Conservation (phyloP, 2,113 vertebrate species). For the Oenanthe melanoleuca region DNA sequence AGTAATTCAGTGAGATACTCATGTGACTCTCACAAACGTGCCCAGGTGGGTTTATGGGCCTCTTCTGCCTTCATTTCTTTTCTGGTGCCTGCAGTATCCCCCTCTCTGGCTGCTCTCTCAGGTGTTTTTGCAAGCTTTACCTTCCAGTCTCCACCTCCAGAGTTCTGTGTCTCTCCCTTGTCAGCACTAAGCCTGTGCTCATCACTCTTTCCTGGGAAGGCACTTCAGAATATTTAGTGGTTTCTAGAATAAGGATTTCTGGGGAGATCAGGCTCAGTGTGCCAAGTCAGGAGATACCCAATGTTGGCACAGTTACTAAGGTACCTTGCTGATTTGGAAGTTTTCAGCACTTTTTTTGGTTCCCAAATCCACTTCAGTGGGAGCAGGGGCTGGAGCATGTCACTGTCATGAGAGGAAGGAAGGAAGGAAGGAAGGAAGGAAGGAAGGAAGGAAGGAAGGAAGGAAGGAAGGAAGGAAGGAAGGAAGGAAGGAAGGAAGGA, state of each 20-base stretch:
- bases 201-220: conserved; percentile 25
- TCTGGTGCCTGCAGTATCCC: neutral
- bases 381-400: neutral
- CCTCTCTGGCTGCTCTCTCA: neutral
- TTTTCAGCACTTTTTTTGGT: neutral
- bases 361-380: neutral
- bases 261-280: neutral
- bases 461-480: too few species aligned
- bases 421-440: too few species aligned
- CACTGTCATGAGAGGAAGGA: neutral
- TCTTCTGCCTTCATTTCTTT: neutral
- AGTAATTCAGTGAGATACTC: neutral
- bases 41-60: neutral
- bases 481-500: too few species aligned
- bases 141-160: conserved; percentile 17
- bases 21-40: neutral
- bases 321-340: neutral
- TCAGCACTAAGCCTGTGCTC: conserved; percentile 24
- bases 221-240: conserved; percentile 32
- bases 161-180: conserved; percentile 27
- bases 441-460: too few species aligned
- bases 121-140: neutral
- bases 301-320: neutral
- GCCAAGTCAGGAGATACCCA: neutral
- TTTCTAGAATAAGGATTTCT: conserved; percentile 26